Base-by-base conservation (phyloP, 2,888 invertebrate species). In the Kryphioiulus occultus region DNA sequence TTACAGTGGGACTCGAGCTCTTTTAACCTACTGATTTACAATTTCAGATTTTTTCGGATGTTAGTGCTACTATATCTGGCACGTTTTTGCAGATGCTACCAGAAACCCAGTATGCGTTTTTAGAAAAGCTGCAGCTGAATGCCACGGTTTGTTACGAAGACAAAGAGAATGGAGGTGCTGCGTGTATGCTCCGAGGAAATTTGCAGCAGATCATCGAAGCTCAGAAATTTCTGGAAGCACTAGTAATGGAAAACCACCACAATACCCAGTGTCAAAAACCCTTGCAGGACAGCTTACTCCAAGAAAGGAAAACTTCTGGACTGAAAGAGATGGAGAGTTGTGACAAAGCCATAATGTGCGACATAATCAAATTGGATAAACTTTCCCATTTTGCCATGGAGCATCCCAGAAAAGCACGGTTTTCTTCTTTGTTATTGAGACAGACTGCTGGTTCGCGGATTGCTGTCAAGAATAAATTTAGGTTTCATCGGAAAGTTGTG, bases 331-430 rank as follows among this genome's bases (percentile, higher is more conserved):
- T 15, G 0, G 42, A 85, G 22, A 17, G 68, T 26, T 68, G 44
- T 7, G 88, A 88, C 83, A 88, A 88, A 59, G 87, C 85, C 26
- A 85, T 87, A 17, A 89, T 83, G 42, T 89, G 89, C 59, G 89
- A 89, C 85, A 89, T 89, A 9, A 88, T 89, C 17, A 87, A 89
- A 83, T 39, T 59, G 12, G 88, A 87, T 30, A 26, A 44, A 4
- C 47, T 88, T 26, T 86, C 88, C n/a, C 32, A 39, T 35, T 86
- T 88, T 78, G 68, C 88, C 9, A 47, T 86, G 26, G 88, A 88
- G 59, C 86, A 88, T 88, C 53, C 87, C 9, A 47, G 87, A 30
- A 47, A 59, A 30, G 82, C 87, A 7, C 68, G 89, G 22, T 87
- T 89, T 59, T 44, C 87, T 19, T 88, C 88, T 19, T 39, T 87